These are phyloP conservation scores for Rhinophrynus dorsalis DNA, from an alignment of 2,797 vertebrate species.

Conservation along the genomic window DNA sequence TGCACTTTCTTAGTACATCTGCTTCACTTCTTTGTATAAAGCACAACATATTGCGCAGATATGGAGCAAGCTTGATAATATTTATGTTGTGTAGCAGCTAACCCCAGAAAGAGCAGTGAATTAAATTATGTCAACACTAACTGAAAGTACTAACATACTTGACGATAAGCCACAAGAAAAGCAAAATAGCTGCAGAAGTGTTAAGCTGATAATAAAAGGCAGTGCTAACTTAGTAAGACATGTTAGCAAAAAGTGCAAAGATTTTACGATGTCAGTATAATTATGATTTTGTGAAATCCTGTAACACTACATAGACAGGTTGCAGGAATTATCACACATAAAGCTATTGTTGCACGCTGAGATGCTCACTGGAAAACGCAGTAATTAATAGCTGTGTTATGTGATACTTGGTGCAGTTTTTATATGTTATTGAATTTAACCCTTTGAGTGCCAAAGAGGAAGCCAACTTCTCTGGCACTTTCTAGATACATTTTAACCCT, in stretches of 20 bases:
- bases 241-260: slow-evolving; percentile 30
- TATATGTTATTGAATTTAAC: too few species aligned
- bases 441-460: too few species aligned
- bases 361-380: too few species aligned
- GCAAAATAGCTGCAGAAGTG: slow-evolving; percentile 12
- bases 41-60: background rate
- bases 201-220: slow-evolving; percentile 3
- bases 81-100: background rate
- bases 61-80: background rate
- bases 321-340: slow-evolving; percentile 8
- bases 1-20: too few species aligned
- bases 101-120: slow-evolving; percentile 1
- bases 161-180: background rate
- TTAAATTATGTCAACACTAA: slow-evolving; percentile 3
- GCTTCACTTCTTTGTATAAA: too few species aligned
- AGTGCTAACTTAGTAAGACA: background rate
- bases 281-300: background rate
- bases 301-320: background rate
- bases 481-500: too few species aligned
- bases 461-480: too few species aligned
- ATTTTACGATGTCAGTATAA: slow-evolving; percentile 9
- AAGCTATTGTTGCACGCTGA: background rate
- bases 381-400: background rate
- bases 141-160: background rate
- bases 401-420: background rate